Evolutionary conservation across 2,113 vertebrate genomes (phyloP).

Genomic region (Dipodomys stephensi): DNA sequence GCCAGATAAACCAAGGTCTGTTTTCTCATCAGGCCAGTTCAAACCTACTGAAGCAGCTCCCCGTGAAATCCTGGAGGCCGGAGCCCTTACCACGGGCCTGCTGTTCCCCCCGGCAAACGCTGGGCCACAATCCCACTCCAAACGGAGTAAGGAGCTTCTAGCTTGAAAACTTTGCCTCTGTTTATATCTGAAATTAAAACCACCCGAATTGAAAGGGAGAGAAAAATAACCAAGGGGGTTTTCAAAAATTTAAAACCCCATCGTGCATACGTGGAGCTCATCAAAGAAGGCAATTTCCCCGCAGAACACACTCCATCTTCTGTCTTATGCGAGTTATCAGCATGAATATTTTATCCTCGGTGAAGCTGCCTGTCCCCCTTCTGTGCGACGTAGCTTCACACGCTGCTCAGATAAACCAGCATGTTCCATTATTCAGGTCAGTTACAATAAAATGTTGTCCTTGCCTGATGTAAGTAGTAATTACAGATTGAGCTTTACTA

Average conservation of each 20-base stretch:
- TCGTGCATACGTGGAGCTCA: conserved; percentile 92
- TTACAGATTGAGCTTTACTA: conserved; percentile 59
- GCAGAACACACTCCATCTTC: conserved; percentile 91
- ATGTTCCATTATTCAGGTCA: conserved; percentile 75
- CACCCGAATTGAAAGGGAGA: conserved; percentile 82
- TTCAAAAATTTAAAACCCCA: conserved; percentile 92
- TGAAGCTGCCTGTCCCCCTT: conserved; percentile 82
- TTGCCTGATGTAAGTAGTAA: conserved; percentile 62
- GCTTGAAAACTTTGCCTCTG: conserved; percentile 87
- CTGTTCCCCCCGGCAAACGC: no score
- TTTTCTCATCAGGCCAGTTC: conserved; percentile 78
- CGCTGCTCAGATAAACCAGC: conserved; percentile 77
- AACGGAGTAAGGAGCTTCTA: conserved; percentile 84
- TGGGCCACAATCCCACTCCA: conserved; percentile 78
- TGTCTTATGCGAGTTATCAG: conserved; percentile 92
- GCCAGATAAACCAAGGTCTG: conserved; percentile 79
- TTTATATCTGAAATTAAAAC: conserved; percentile 90
- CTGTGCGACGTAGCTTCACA: conserved; percentile 79
- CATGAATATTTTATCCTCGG: conserved; percentile 90
- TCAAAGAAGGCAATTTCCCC: conserved; percentile 91
- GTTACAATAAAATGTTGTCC: conserved; percentile 73
- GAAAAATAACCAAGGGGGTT: conserved; percentile 89
- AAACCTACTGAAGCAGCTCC: conserved; percentile 68
- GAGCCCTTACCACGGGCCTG: conserved; percentile 81
- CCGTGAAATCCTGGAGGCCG: conserved; percentile 65